A percentile compares a stretch with the other conserved stretches of the same genome.
These are phyloP conservation scores for Aporophyla lueneburgensis DNA, from an alignment of 2,888 invertebrate genomes.

Conservation along the genomic window DNA sequence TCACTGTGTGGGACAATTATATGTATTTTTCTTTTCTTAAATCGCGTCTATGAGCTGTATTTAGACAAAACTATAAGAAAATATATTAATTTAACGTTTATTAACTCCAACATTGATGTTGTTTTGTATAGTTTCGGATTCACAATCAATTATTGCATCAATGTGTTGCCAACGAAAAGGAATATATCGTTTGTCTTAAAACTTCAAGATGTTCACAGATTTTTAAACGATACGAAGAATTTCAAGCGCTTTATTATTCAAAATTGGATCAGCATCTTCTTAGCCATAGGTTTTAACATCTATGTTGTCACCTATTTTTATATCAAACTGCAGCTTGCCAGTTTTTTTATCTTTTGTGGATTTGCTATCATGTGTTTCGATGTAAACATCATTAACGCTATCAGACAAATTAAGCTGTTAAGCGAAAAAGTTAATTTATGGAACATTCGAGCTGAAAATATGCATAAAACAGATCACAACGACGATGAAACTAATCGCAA, in stretches of 20 bases:
- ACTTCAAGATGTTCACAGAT: constrained; percentile 30
- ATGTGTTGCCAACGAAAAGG: constrained; percentile 17
- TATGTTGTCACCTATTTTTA: constrained; percentile 9
- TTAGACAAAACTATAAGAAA: constrained; percentile 1
- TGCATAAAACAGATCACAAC: not conserved
- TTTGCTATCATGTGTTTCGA: constrained; percentile 23
- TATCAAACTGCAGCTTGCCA: not conserved
- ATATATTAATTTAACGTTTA: not conserved
- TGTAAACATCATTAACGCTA: constrained; percentile 26
- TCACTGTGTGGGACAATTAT: not conserved
- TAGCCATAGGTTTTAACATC: constrained; percentile 2
- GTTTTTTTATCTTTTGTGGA: constrained; percentile 22
- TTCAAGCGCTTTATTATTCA: not conserved
- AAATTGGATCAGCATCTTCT: constrained; percentile 16
- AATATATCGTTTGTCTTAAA: constrained; percentile 17
- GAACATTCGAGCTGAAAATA: constrained; percentile 9
- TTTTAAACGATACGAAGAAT: constrained; percentile 3
- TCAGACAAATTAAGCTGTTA: constrained; percentile 9
- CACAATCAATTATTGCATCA: constrained; percentile 15
- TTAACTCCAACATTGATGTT: not conserved
- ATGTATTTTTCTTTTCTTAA: no score
- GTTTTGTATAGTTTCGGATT: not conserved
- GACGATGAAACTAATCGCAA: not conserved
- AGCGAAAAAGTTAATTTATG: constrained; percentile 23
- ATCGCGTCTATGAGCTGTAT: not conserved